Base-by-base conservation (phyloP, 2,113 vertebrate species). In the Sinosuthora webbiana region DNA sequence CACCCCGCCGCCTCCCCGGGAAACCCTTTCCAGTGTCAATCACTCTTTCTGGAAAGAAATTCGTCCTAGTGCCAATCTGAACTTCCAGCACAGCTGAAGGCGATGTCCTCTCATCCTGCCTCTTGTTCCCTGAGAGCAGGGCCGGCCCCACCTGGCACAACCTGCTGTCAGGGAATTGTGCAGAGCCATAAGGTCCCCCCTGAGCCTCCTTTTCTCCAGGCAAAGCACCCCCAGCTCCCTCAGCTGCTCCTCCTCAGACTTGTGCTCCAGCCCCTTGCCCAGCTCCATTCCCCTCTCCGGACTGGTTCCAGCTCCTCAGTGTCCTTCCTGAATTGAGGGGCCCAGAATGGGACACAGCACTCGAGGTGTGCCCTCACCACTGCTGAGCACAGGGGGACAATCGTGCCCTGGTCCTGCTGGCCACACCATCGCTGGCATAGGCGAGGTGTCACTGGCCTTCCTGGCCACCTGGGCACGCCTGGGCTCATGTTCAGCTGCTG, bases 261-360 rank as follows among this genome's bases (percentile, higher is more conserved):
- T 47, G 65, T 55, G 47, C 24, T 55, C 33, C 73, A 62, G 63
- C 1, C 4, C 45, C 45, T 62, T 78, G 33, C 25, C 52, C 35
- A 42, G 35, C 41, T 50, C 37, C 27, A 12, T 22, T 39, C 39
- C n/a, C 11, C 24, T 55, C 47, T 63, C 65, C n/a, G 10, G 24
- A 35, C 10, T 37, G 1, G 0, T 1, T 39, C 28, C 39, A 41
- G 8, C 13, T 3, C 11, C 10, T 47, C n/a, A 13, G 0, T 24
- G 30, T 25, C 30, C 16, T 24, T 55, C 13, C 47, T 25, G 41
- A 41, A 35, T 4, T 21, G 3, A 39, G 28, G 8, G 37, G 37
- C 37, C 8, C 57, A 25, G 24, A 55, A 22, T 1, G 2, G 57
- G 30, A 49, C 21, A 41, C 20, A 35, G 57, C 4, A 31, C 17